Evolutionary conservation across 2,888 invertebrate genomes (phyloP), one percentile per base, ranked within the genome.

Genomic region (Hypolimnas misippus): DNA sequence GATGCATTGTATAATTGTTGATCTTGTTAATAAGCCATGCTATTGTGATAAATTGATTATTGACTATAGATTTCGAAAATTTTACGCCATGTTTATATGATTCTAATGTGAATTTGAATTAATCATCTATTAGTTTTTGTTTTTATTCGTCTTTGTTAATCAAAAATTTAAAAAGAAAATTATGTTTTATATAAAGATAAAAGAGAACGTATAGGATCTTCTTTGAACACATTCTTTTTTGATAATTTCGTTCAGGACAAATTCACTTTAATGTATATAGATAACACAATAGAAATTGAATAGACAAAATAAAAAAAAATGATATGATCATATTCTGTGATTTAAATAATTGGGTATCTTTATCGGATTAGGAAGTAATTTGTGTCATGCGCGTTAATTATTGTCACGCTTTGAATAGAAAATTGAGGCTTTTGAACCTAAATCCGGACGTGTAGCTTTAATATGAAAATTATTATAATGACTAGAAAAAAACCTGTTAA

Each of bases 321-420:
- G 1, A 21, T 19, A 2, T 21, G 19, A 12, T 46, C 12, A 21
- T 44, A 19, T 44, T 21, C 12, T 21, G 5, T 44, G 44, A 46
- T 53, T 25, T 53, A 21, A 19, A 54, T 38, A 16, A 50, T 38
- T 17, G 10, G 21, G 38, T 40, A 14, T 38, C 67, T 66, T 82
- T 83, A 86, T 88, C 84, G 76, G 84, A 87, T 86, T 85, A 86
- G 89, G 89, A 89, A 87, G 87, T 81, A 67, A 81, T 86, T 80
- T 83, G 81, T 82, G 64, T 66, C 67, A 67, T 58, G 49, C 58
- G 54, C 57, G 58, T 61, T 60, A 67, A 68, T 67, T 63, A 69
- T 60, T 65, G 63, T 57, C 67, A 66, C 57, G 65, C 65, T 67
- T 54, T 70, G 70, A 64, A 62, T 67, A 62, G 51, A 19, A 49